phyloP scores from a whole-genome alignment of 2,888 invertebrate genomes.

The Cryptocheilus praepositus region DNA sequence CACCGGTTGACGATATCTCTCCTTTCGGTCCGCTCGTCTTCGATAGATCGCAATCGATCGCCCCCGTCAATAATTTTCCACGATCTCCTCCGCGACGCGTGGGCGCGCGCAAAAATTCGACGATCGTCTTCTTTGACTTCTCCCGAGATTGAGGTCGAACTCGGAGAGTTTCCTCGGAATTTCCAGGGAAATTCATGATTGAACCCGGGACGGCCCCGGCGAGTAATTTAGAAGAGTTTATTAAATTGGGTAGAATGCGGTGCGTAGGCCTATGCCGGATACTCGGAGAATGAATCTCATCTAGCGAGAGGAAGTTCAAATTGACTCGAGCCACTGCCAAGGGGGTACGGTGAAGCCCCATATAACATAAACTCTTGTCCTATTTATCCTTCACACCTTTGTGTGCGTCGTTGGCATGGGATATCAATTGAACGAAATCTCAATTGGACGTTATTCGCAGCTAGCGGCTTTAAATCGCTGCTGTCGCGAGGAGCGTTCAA shows the following conservation, averaged over 20 bases:
- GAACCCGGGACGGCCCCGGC: constrained; percentile 50
- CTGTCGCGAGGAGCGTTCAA: too few relatives aligned
- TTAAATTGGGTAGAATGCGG: constrained; percentile 73
- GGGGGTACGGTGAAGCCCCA: constrained; percentile 49
- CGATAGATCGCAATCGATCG: too few relatives aligned
- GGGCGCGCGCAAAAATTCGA: too few relatives aligned
- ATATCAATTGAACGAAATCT: too few relatives aligned
- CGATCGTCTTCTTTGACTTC: too few relatives aligned
- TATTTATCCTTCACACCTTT: constrained; percentile 54
- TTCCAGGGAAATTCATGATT: constrained; percentile 50
- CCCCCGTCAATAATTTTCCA: too few relatives aligned
- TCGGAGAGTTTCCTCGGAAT: constrained; percentile 38
- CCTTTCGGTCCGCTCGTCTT: too few relatives aligned
- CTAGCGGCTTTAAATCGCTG: too few relatives aligned
- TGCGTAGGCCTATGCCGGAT: constrained; percentile 72
- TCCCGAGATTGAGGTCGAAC: too few relatives aligned
- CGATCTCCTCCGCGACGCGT: too few relatives aligned
- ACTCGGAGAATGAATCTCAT: constrained; percentile 74
- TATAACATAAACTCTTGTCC: constrained; percentile 52
- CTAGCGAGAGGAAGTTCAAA: constrained; percentile 73
- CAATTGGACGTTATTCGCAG: too few relatives aligned
- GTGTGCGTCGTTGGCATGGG: constrained; percentile 14
- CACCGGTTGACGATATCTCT: background rate
- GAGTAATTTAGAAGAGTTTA: constrained; percentile 68
- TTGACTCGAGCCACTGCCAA: constrained; percentile 67